These are phyloP conservation scores for Oligia latruncula DNA, from an alignment of 2,888 invertebrate genomes.

Conservation along the genomic window DNA sequence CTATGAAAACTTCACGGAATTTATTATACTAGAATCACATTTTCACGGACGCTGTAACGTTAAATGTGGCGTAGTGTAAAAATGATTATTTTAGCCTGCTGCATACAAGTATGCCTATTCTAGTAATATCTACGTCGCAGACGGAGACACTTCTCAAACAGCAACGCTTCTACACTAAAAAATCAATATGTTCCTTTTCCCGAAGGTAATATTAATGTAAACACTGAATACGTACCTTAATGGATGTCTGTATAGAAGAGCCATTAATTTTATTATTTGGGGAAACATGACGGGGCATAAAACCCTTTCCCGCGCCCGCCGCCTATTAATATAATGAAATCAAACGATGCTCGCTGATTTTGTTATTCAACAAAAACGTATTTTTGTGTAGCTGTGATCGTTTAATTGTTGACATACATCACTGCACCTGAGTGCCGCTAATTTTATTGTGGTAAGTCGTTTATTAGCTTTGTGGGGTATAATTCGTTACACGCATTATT, in stretches of 20 bases:
- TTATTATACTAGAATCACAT: neutral
- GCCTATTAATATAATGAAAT: conserved; percentile 78
- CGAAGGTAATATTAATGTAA: conserved; percentile 64
- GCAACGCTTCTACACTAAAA: conserved; percentile 19
- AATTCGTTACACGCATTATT: neutral
- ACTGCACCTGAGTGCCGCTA: conserved; percentile 31
- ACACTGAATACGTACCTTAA: conserved; percentile 74
- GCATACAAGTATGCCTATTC: neutral
- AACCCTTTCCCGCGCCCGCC: conserved; percentile 75
- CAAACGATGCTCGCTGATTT: conserved; percentile 77
- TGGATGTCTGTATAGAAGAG: conserved; percentile 77
- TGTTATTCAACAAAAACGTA: conserved; percentile 61
- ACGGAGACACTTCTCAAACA: conserved; percentile 28
- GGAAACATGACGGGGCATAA: conserved; percentile 79
- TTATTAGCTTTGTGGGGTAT: conserved; percentile 19
- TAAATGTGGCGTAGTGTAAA: neutral
- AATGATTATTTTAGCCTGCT: neutral
- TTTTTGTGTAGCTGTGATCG: conserved; percentile 49
- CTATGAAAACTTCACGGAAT: neutral
- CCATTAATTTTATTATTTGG: conserved; percentile 84
- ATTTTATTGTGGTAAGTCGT: conserved; percentile 25
- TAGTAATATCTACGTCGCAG: neutral
- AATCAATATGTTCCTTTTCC: conserved; percentile 59
- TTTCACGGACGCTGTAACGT: too few relatives aligned
- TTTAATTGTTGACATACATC: conserved; percentile 54